Base-by-base conservation (phyloP, 1,140 invertebrate species). In the Drosophila auraria region DNA sequence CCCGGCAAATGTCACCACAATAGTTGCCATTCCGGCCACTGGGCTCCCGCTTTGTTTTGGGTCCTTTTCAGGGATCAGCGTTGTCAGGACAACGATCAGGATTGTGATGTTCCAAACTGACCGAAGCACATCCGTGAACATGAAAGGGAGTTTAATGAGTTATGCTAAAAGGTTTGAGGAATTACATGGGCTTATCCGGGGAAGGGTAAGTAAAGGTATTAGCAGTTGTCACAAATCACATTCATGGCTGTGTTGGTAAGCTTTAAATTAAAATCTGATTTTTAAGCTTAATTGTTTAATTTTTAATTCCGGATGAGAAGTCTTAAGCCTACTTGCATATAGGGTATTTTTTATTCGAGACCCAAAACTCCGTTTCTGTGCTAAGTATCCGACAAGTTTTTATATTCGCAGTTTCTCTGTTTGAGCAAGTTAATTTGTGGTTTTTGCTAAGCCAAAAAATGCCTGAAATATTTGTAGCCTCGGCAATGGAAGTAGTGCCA, bases 371-470 rank as follows among this genome's bases (percentile, higher is more conserved):
- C 2, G 11, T 1, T n/a, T 40, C 11, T 25, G 2, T 11, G 20
- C 36, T 2, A 44, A 40, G 12, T 33, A 50, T 44, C 42, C 12
- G 30, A 27, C 38, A 30, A 51, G 38, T 20, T 57, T 57, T 36
- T 53, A 33, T 69, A 33, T 58, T 38, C 23, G 6, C 40, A 33
- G 64, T 61, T 66, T 33, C 33, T 56, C 56, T 23, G 49, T 68
- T 50, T 47, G 38, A 45, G 51, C 65, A 87, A 87, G 80, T 83
- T 87, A 83, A 87, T 87, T 83, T 87, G 80, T 11, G 70, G 68
- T 80, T 72, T 66, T 79, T 83, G 63, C 60, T 87, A 87, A 87
- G 80, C 83, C 83, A 61, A 65, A 78, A 77, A 76, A 82, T 78
- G 51, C 73, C 38, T 44, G 30, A 58, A 45, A 64, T 73, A 60